A percentile compares a stretch with the other conserved stretches of the same genome.
Conservation (phyloP, 2,888 invertebrate genomes). For the Amorpha juglandis region DNA sequence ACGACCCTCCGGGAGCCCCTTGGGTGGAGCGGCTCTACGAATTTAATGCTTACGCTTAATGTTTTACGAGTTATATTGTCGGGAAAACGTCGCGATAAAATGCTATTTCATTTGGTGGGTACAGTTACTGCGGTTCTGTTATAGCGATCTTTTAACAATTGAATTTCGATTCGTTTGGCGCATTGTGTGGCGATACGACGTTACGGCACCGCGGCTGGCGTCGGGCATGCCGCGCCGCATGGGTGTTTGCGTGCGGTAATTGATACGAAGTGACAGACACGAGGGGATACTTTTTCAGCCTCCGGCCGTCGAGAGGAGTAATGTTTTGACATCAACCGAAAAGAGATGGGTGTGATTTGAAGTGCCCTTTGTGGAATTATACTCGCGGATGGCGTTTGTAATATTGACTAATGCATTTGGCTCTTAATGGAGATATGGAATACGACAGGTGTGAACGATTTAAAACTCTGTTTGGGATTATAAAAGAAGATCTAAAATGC, state of each 20-base stretch:
- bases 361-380: constrained; percentile 85
- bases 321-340: constrained; percentile 82
- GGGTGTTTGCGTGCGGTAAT: constrained; percentile 84
- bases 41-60: constrained; percentile 60
- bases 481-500: constrained; percentile 36
- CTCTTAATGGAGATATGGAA: constrained; percentile 76
- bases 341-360: constrained; percentile 83
- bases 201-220: constrained; percentile 52
- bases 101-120: constrained; percentile 62
- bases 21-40: constrained; percentile 47
- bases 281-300: constrained; percentile 76
- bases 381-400: constrained; percentile 81
- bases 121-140: constrained; percentile 67
- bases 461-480: constrained; percentile 51
- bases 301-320: constrained; percentile 69
- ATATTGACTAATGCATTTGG: constrained; percentile 83
- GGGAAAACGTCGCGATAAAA: constrained; percentile 49
- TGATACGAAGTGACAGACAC: constrained; percentile 83
- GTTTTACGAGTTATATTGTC: constrained; percentile 62
- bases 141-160: constrained; percentile 82
- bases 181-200: constrained; percentile 72
- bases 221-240: constrained; percentile 40
- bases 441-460: constrained; percentile 78
- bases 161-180: constrained; percentile 76
- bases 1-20: constrained; percentile 74